phyloP scores from a whole-genome alignment of 2,888 invertebrate species.

The Melinopterus prodromus region DNA sequence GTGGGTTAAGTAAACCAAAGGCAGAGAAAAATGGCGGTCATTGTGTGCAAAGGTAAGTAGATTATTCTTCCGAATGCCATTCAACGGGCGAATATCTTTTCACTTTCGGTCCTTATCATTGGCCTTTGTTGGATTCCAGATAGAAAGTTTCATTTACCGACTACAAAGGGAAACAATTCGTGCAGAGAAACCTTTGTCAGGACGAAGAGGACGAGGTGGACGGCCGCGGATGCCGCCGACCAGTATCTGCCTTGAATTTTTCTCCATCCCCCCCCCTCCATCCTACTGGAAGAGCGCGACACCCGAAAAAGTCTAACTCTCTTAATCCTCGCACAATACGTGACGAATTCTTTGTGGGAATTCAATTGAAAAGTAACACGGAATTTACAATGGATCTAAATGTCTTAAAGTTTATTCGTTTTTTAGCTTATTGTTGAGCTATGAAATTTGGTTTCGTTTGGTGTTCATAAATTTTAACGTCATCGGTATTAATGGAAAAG shows the following conservation, averaged over 20 bases:
- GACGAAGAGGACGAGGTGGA: not conserved
- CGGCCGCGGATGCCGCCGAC: slow-evolving; percentile 16
- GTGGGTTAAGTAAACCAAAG: slow-evolving; percentile 17
- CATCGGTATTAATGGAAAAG: no score
- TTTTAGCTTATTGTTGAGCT: no score
- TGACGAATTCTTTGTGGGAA: not conserved
- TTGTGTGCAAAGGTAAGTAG: slow-evolving; percentile 22
- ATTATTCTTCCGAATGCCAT: slow-evolving; percentile 20
- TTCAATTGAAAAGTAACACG: not conserved
- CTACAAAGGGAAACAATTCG: slow-evolving; percentile 46
- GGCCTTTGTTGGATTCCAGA: slow-evolving; percentile 35
- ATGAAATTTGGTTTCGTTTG: no score
- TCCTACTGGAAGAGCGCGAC: not conserved
- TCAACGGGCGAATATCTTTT: slow-evolving; percentile 32
- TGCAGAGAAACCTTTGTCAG: slow-evolving; percentile 30
- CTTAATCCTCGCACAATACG: not conserved
- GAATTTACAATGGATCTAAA: no score
- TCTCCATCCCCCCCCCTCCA: not conserved
- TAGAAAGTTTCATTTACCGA: slow-evolving; percentile 44
- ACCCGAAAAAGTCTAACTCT: not conserved
- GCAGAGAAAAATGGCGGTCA: slow-evolving; percentile 20
- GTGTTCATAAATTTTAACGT: no score
- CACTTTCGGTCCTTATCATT: slow-evolving; percentile 36
- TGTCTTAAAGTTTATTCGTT: no score
- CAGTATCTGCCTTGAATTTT: slow-evolving; percentile 15